Percentiles rank a stretch among this genome's conserved stretches.
Evolutionary conservation across 2,113 vertebrate genomes (phyloP).

Genomic region (Tapirus terrestris): DNA sequence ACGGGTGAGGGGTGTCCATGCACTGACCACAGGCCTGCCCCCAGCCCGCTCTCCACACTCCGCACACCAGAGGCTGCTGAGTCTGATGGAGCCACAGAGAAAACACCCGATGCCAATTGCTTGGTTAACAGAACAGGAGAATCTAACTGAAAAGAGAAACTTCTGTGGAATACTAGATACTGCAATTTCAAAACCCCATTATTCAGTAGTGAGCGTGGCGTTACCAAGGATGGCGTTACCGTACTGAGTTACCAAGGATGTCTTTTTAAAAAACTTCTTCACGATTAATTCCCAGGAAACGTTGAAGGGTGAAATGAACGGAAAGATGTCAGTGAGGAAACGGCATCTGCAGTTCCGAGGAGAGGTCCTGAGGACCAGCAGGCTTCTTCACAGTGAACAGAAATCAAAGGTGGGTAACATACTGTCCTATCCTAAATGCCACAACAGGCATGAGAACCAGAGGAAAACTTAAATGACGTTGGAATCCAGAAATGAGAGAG

Average conservation of each 20-base stretch:
- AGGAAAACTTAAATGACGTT: neutral
- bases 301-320: conserved; percentile 10
- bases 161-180: neutral
- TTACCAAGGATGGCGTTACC: neutral
- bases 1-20: fast-evolving
- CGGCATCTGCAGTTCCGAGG: neutral
- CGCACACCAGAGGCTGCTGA: neutral
- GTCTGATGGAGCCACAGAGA: neutral
- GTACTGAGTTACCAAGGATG: neutral
- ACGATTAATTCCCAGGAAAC: neutral
- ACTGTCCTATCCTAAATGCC: neutral
- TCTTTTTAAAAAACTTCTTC: neutral
- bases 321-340: neutral
- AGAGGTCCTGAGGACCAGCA: neutral
- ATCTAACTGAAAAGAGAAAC: conserved; percentile 18
- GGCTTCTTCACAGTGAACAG: neutral
- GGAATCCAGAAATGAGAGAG: neutral
- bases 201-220: neutral
- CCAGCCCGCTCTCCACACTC: neutral
- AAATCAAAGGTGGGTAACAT: neutral
- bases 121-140: neutral
- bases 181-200: neutral
- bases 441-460: neutral
- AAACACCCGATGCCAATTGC: neutral
- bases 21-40: fast-evolving